phyloP scores from a whole-genome alignment of 2,113 vertebrate species.

The Elanus axillaris region DNA sequence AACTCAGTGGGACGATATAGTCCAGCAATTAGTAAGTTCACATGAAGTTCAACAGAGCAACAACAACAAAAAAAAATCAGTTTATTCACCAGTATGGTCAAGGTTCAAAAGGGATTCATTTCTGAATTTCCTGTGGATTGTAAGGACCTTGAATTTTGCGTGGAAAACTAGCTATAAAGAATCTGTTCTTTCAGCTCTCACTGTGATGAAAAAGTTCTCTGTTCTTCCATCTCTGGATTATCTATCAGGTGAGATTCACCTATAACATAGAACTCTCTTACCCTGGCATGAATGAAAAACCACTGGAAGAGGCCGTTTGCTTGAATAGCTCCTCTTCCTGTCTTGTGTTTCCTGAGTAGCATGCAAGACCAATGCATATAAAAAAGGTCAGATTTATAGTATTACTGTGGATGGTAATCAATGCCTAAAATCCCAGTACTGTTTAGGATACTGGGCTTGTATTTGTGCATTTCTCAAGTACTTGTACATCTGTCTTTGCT shows the following conservation, averaged over 20 bases:
- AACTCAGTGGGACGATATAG: constrained; percentile 28
- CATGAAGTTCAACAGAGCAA: constrained; percentile 55
- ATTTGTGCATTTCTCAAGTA: background rate
- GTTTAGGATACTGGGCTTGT: background rate
- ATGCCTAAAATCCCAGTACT: background rate
- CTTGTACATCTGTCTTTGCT: constrained; percentile 42
- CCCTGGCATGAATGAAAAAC: background rate
- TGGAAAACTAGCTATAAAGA: background rate
- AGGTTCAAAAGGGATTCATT: constrained; percentile 16
- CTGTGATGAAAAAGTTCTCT: background rate
- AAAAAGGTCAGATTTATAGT: background rate
- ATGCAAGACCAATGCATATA: accelerated
- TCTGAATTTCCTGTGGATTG: constrained; percentile 18
- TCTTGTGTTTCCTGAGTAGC: background rate
- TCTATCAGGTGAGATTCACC: background rate
- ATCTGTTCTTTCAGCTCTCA: background rate
- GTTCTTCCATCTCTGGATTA: background rate
- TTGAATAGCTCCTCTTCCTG: background rate
- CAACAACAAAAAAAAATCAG: background rate
- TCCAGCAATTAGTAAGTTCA: constrained; percentile 66
- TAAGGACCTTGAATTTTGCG: background rate
- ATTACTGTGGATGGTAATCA: background rate
- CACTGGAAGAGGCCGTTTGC: background rate
- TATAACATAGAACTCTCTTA: background rate
- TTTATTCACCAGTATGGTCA: constrained; percentile 20